These are phyloP conservation scores for Cacoxenus indagator DNA, from an alignment of 2,888 invertebrate genomes.

Conservation along the genomic window DNA sequence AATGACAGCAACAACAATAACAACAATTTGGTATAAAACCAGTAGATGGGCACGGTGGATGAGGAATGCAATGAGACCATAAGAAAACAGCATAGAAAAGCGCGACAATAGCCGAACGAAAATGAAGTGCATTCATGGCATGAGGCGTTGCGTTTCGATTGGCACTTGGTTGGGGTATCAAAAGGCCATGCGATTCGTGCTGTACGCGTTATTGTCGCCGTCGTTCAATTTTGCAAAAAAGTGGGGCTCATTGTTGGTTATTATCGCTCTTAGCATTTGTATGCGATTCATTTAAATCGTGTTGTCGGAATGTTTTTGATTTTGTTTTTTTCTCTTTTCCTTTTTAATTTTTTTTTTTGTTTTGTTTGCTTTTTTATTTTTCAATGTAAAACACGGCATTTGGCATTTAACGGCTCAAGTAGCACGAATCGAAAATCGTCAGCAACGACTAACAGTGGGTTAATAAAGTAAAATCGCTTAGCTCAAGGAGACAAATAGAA, in stretches of 20 bases:
- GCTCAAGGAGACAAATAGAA: neutral
- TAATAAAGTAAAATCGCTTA: neutral
- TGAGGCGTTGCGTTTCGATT: too few species aligned
- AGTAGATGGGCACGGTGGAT: neutral
- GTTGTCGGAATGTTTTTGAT: neutral
- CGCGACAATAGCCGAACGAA: neutral
- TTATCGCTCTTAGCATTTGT: neutral
- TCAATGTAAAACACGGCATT: constrained; percentile 2
- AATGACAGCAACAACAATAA: neutral
- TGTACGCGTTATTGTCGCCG: neutral
- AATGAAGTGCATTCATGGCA: neutral
- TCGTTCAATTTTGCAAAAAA: neutral
- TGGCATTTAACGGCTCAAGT: constrained; percentile 4
- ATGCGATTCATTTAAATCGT: neutral
- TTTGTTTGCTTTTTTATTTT: neutral
- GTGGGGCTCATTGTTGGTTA: constrained; percentile 2
- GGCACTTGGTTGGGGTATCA: neutral
- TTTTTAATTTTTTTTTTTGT: neutral
- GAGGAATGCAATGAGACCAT: neutral
- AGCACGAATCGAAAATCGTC: neutral
- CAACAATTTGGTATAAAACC: neutral
- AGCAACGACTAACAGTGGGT: too few species aligned
- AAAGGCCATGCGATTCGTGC: neutral
- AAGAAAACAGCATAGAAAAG: neutral
- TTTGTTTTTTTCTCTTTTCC: neutral